A percentile compares a stretch with the other conserved stretches of the same genome.
Conservation (phyloP, 2,888 invertebrate genomes). For the Rhamphomyia laevipes region DNA sequence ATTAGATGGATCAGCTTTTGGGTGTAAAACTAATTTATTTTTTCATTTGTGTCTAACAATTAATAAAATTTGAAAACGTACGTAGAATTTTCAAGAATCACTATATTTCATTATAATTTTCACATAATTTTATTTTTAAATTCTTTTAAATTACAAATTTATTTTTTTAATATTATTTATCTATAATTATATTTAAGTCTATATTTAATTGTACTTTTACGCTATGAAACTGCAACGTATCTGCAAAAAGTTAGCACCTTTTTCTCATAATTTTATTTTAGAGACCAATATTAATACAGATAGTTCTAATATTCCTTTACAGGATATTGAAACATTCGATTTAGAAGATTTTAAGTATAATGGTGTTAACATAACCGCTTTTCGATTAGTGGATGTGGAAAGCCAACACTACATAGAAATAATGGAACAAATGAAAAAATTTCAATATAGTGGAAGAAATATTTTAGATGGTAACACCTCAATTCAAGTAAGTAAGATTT, state of each 20-base stretch:
- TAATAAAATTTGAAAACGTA: too few relatives aligned
- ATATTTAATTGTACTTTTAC: constrained; percentile 2
- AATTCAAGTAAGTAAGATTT: constrained; percentile 44
- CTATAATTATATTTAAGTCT: background rate
- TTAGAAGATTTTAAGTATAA: constrained; percentile 88
- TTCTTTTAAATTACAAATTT: background rate
- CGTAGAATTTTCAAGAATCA: too few relatives aligned
- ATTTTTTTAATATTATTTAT: too few relatives aligned
- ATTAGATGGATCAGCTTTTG: too few relatives aligned
- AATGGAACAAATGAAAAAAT: constrained; percentile 74
- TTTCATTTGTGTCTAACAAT: too few relatives aligned
- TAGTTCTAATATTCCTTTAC: constrained; percentile 16
- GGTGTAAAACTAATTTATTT: too few relatives aligned
- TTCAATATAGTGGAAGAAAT: constrained; percentile 72
- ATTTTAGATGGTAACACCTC: constrained; percentile 57
- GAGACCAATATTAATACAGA: too few relatives aligned
- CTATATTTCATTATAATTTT: too few relatives aligned
- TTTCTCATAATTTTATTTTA: too few relatives aligned
- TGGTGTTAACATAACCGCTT: constrained; percentile 89
- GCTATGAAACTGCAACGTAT: too few relatives aligned
- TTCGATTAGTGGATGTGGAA: constrained; percentile 73
- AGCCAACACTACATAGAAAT: constrained; percentile 62
- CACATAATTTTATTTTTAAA: background rate
- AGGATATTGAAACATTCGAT: constrained; percentile 82
- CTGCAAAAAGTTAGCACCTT: too few relatives aligned